Evolutionary conservation across 1,140 invertebrate genomes (phyloP).

Genomic region (Nasonia longicornis): DNA sequence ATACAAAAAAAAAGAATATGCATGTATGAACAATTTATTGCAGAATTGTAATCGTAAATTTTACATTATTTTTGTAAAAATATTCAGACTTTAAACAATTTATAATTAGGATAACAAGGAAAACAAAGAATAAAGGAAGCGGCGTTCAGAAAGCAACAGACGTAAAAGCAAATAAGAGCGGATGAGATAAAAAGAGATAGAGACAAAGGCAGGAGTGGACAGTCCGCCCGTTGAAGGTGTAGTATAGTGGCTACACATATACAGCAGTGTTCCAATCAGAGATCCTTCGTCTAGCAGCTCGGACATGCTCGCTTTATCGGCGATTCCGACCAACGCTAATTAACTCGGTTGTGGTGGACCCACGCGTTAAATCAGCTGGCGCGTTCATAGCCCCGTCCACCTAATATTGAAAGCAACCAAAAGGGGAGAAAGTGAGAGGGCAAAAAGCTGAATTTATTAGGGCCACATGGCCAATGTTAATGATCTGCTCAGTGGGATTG

Average conservation of each 20-base stretch:
- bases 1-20: no score
- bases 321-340: slow-evolving; percentile 49
- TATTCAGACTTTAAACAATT: no score
- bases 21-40: no score
- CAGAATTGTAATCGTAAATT: no score
- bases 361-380: slow-evolving; percentile 50
- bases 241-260: neutral
- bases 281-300: slow-evolving; percentile 29
- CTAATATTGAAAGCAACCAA: slow-evolving; percentile 5
- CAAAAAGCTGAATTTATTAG: slow-evolving; percentile 31
- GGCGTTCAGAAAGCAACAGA: no score
- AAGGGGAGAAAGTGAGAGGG: neutral
- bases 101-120: no score
- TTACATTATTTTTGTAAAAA: no score
- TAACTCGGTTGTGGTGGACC: slow-evolving; percentile 47
- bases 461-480: slow-evolving; percentile 8
- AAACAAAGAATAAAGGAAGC: neutral
- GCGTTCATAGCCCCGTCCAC: neutral
- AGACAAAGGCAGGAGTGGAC: neutral
- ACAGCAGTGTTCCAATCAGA: slow-evolving; percentile 33
- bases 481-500: neutral
- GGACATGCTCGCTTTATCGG: slow-evolving; percentile 49
- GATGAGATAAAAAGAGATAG: neutral
- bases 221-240: neutral
- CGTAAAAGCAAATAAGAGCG: neutral